A percentile compares a stretch with the other conserved stretches of the same genome.
These are phyloP conservation scores for Lepidostoma basale DNA, from an alignment of 1,140 invertebrate genomes.

Conservation along the genomic window DNA sequence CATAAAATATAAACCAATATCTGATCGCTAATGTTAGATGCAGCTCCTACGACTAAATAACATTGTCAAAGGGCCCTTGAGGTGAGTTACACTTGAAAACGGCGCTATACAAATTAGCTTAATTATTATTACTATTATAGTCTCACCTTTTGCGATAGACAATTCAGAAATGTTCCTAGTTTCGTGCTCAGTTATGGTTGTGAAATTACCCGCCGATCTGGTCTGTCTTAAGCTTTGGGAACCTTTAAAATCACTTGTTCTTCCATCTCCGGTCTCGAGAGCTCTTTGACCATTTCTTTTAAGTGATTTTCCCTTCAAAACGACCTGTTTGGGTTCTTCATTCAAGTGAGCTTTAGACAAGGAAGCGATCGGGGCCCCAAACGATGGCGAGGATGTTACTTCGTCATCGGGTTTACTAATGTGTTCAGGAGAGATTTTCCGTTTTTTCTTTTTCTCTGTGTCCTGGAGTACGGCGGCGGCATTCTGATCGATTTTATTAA, in stretches of 20 bases:
- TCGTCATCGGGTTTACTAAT: not conserved
- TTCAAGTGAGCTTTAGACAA: slow-evolving; percentile 20
- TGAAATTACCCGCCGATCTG: slow-evolving; percentile 14
- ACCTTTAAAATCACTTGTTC: not conserved
- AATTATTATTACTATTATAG: no score
- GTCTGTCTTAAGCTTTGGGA: not conserved
- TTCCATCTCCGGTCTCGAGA: not conserved
- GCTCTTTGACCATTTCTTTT: slow-evolving; percentile 7
- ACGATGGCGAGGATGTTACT: slow-evolving; percentile 1
- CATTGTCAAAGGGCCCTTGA: no score
- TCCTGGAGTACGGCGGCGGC: slow-evolving; percentile 72
- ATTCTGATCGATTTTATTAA: slow-evolving; percentile 85
- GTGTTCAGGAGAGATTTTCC: not conserved
- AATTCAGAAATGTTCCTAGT: not conserved
- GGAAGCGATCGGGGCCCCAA: not conserved
- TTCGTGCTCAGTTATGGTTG: not conserved
- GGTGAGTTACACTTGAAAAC: no score
- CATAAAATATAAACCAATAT: no score
- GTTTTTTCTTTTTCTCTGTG: slow-evolving; percentile 34
- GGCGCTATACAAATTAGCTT: no score
- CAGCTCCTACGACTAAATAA: no score
- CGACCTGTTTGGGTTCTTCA: not conserved
- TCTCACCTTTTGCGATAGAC: slow-evolving; percentile 6
- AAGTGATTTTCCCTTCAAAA: slow-evolving; percentile 22
- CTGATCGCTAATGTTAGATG: no score